These are phyloP conservation scores for Pipra filicauda DNA, from an alignment of 2,113 vertebrate genomes.

Conservation along the genomic window DNA sequence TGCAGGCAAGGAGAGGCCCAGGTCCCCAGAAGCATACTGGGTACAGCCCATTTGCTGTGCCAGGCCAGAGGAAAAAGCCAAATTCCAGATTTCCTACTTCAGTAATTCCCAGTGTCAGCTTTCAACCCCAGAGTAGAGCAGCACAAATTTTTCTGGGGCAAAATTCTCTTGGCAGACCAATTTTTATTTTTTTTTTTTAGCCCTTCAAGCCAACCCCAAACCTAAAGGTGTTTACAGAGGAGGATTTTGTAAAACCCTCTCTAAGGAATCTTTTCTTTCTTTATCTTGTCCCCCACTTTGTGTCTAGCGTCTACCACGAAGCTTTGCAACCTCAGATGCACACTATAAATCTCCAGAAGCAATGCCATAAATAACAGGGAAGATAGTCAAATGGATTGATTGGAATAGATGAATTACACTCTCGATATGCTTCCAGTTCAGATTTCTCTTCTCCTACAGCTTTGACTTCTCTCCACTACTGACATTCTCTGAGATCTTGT, in stretches of 20 bases:
- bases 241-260: neutral
- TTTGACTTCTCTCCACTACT: neutral
- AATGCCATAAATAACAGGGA: neutral
- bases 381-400: neutral
- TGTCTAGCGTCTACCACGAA: neutral
- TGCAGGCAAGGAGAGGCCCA: neutral
- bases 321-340: neutral
- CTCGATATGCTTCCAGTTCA: neutral
- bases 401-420: neutral
- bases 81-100: neutral
- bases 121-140: neutral
- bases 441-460: neutral
- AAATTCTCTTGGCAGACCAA: neutral
- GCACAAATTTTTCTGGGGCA: neutral
- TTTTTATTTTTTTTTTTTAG: neutral
- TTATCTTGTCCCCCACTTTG: accelerated
- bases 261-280: neutral
- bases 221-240: neutral
- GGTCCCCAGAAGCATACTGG: neutral
- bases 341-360: neutral
- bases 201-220: neutral
- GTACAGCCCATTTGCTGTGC: neutral
- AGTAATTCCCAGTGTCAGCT: neutral
- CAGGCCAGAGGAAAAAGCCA: neutral
- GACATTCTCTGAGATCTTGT: neutral